phyloP scores from a whole-genome alignment of 2,113 vertebrate genomes.

The Cyprinodon variegatus region DNA sequence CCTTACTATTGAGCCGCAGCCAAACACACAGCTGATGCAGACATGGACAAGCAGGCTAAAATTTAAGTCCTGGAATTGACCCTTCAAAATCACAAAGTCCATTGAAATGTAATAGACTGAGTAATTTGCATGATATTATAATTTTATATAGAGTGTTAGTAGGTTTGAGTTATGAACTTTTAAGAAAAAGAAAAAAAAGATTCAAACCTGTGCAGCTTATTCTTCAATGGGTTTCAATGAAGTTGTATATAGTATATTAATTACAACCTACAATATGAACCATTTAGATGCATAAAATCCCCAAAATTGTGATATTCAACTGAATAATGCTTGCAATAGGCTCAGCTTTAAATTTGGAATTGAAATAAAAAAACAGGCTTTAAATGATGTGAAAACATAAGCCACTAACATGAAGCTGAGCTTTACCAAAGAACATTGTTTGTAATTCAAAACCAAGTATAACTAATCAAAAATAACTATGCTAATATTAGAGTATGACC shows the following conservation, averaged over 20 bases:
- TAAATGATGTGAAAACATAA: background rate
- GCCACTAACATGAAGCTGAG: background rate
- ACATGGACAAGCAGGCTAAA: background rate
- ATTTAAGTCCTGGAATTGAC: background rate
- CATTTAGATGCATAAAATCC: background rate
- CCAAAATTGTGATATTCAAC: background rate
- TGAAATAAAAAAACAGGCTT: background rate
- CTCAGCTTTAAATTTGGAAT: slow-evolving; percentile 1
- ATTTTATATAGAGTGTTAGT: background rate
- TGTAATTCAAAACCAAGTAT: background rate
- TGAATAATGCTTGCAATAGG: background rate
- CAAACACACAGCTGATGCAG: background rate
- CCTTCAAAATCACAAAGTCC: background rate
- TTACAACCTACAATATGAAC: background rate
- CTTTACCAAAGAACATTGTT: slow-evolving; percentile 2
- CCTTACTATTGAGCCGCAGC: background rate
- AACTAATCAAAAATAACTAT: background rate
- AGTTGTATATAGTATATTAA: background rate
- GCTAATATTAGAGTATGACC: background rate
- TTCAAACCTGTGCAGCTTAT: background rate
- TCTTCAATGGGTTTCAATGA: background rate
- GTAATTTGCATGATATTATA: background rate
- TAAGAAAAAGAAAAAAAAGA: background rate
- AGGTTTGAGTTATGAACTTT: background rate
- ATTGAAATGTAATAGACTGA: background rate